Conservation (phyloP, 2,797 vertebrate genomes). For the Microcaecilia unicolor region DNA sequence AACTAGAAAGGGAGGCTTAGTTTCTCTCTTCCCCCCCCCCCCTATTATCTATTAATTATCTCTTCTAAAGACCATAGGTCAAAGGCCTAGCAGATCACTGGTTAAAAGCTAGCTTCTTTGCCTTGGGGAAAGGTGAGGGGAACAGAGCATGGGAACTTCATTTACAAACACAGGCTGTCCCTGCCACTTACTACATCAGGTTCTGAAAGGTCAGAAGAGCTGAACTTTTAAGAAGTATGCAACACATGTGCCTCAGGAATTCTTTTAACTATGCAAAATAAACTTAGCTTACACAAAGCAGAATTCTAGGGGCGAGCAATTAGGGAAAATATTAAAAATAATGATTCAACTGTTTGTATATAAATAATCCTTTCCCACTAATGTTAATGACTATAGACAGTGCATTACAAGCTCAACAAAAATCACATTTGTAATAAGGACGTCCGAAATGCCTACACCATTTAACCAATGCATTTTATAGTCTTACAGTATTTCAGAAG, state of each 20-base stretch:
- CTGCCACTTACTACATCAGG: slow-evolving; percentile 1
- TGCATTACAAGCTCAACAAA: no score
- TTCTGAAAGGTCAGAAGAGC: slow-evolving; percentile 7
- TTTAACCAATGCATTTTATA: no score
- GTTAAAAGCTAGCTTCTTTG: slow-evolving; percentile 9
- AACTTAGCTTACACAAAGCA: slow-evolving; percentile 6
- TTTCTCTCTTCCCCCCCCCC: not conserved
- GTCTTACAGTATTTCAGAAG: no score
- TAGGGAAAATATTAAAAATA: no score
- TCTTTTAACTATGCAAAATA: not conserved
- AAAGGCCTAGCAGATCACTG: slow-evolving; percentile 7
- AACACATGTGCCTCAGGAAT: not conserved
- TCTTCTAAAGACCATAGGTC: slow-evolving; percentile 10
- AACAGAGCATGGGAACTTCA: slow-evolving; percentile 21
- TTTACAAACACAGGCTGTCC: slow-evolving; percentile 19
- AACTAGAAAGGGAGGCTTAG: not conserved
- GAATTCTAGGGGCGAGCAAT: slow-evolving; percentile 11
- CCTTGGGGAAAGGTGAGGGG: slow-evolving; percentile 14
- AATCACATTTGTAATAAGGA: no score
- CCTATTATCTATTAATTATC: slow-evolving; percentile 12
- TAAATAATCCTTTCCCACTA: no score
- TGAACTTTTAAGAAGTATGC: not conserved
- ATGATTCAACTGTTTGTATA: no score
- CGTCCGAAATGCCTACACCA: no score
- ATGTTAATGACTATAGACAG: no score